phyloP scores from a whole-genome alignment of 2,888 invertebrate genomes.

The Melanophora roralis region DNA sequence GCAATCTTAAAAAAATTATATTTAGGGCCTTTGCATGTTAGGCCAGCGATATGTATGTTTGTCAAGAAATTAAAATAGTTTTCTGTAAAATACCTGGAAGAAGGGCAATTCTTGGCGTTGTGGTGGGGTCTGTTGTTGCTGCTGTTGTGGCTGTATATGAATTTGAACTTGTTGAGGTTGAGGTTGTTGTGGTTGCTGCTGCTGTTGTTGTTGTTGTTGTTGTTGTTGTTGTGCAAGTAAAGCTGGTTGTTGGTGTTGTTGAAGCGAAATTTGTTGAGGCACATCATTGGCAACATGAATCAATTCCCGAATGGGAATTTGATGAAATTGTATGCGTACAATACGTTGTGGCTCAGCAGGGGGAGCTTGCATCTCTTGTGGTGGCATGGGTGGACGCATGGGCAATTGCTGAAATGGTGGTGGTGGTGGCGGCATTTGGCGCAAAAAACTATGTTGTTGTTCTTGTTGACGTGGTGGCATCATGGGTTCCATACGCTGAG shows the following conservation, averaged over 20 bases:
- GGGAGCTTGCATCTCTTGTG: slow-evolving; percentile 78
- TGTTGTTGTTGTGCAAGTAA: slow-evolving; percentile 41
- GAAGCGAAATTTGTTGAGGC: slow-evolving; percentile 72
- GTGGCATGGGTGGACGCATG: slow-evolving; percentile 76
- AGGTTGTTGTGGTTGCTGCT: slow-evolving; percentile 28
- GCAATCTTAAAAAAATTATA: too few species aligned
- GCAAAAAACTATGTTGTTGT: slow-evolving; percentile 71
- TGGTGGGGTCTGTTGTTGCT: slow-evolving; percentile 69
- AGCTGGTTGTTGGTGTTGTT: slow-evolving; percentile 63
- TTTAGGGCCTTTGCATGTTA: too few species aligned
- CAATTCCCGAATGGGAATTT: slow-evolving; percentile 77
- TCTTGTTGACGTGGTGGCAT: slow-evolving; percentile 71
- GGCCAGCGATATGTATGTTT: too few species aligned
- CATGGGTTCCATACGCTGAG: slow-evolving; percentile 68
- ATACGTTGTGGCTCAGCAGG: slow-evolving; percentile 76
- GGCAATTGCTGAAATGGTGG: slow-evolving; percentile 76
- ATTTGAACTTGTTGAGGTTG: slow-evolving; percentile 68
- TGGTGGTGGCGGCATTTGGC: slow-evolving; percentile 74
- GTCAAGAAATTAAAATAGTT: too few species aligned
- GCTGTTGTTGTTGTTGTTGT: slow-evolving; percentile 45
- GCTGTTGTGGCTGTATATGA: slow-evolving; percentile 31
- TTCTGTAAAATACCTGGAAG: slow-evolving; percentile 67
- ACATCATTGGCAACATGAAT: slow-evolving; percentile 76
- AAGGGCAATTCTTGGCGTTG: slow-evolving; percentile 71
- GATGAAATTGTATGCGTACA: slow-evolving; percentile 77